Evolutionary conservation across 1,140 invertebrate genomes (phyloP), one percentile per base, ranked within the genome.

Genomic region (Euglossa dilemma): DNA sequence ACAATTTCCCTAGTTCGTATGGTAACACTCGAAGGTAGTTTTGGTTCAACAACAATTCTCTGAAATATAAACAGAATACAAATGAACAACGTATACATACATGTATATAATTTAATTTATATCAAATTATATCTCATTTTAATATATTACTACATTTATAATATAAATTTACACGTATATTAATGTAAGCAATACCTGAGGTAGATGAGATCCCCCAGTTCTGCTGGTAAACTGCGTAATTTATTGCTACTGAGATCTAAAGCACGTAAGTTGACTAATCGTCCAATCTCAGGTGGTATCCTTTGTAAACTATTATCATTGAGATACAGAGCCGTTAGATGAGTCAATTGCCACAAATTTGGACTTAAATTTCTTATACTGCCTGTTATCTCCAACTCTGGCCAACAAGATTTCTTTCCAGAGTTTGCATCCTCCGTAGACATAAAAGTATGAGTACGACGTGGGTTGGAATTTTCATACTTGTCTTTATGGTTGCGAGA

Each of bases 1-100:
- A 99, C 85, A 99, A 96, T 95, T 99, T 99, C 86, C 99, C 99
- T 89, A 99, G 95, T 95, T 99, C 99, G 94, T 98, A 99, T 6
- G 99, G 99, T 90, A 99, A 95, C 85, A 97, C 96, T 71, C 98
- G 96, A 85, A 99, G 95, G 92, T 97, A 97, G 95, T 99, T 99
- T 95, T 99, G 97, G 94, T 98, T 98, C 75, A 99, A 95, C 90
- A 98, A 96, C 87, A 99, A 95, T 95, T 99, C 99, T 94, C 98
- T 98, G 94, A 36, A 96, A 96, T 79, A 85, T 83, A 90, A 91
- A 80, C 23, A 7, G n/a, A 50, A 56, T 43, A 59, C 43, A n/a
- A 45, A 54, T 66, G 1, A 57, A 25, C 16, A 16, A 59, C 6
- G 5, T 14, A 16, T 25, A 23, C 43, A 7, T 20, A 4, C 43